Evolutionary conservation across 2,888 invertebrate genomes (phyloP).

Genomic region (Polia nebulosa): DNA sequence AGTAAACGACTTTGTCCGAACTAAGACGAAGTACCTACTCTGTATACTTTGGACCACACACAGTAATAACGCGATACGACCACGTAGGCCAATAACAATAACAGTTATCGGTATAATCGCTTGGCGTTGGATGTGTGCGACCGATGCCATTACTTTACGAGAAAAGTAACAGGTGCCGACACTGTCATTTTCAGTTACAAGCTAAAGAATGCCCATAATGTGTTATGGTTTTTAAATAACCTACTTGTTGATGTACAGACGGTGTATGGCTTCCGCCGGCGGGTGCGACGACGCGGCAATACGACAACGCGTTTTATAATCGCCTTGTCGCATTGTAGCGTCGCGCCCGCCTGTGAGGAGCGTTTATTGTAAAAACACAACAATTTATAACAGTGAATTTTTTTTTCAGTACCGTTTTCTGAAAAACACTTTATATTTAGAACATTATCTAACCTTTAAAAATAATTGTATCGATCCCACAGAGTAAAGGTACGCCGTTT

Average conservation of each 20-base stretch:
- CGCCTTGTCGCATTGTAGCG: not conserved
- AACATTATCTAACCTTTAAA: slow-evolving; percentile 5
- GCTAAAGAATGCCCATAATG: not conserved
- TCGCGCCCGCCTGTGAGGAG: not conserved
- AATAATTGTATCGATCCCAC: slow-evolving; percentile 12
- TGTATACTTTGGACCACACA: slow-evolving; percentile 27
- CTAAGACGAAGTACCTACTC: slow-evolving; percentile 27
- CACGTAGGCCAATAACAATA: slow-evolving; percentile 47
- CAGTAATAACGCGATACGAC: slow-evolving; percentile 57
- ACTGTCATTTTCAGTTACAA: slow-evolving; percentile 14
- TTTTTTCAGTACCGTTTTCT: not conserved
- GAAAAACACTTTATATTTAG: not conserved
- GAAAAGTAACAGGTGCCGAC: slow-evolving; percentile 63
- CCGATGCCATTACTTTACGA: slow-evolving; percentile 17
- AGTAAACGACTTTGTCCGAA: slow-evolving; percentile 31
- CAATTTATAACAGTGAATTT: not conserved
- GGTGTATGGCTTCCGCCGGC: not conserved
- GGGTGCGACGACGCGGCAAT: not conserved
- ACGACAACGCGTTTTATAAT: not conserved
- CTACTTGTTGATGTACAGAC: not conserved
- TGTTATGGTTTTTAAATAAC: not conserved
- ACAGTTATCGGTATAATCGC: slow-evolving; percentile 45
- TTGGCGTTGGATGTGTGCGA: slow-evolving; percentile 33
- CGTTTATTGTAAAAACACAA: not conserved
- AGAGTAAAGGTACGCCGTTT: slow-evolving; percentile 1